These are phyloP conservation scores for Ptilonorhynchus violaceus DNA, from an alignment of 2,113 vertebrate species.

Conservation along the genomic window DNA sequence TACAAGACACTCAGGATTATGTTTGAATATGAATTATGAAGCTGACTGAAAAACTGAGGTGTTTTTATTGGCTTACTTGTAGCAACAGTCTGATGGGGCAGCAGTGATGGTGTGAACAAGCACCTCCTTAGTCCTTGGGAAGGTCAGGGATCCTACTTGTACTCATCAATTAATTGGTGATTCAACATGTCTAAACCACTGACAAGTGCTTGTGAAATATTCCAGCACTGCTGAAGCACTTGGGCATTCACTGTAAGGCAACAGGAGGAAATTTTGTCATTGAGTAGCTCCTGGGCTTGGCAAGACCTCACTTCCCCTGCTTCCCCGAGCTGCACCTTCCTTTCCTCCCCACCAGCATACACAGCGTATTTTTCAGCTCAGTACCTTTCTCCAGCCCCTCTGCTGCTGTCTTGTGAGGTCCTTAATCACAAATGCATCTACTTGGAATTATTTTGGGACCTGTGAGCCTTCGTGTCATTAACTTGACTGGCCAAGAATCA, in stretches of 20 bases:
- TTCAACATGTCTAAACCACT: not conserved
- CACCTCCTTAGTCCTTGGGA: not conserved
- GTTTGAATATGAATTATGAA: not conserved
- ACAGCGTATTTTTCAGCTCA: not conserved
- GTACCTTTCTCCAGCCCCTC: not conserved
- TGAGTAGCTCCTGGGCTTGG: not conserved
- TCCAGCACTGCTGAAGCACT: not conserved
- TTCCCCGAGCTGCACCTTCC: not conserved
- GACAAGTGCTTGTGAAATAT: not conserved
- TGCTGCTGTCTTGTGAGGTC: not conserved
- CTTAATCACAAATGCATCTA: not conserved
- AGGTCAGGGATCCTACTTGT: not conserved
- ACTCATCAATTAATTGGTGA: not conserved
- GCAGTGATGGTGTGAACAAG: not conserved
- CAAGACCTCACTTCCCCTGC: not conserved
- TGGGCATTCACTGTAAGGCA: not conserved
- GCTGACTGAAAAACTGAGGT: not conserved
- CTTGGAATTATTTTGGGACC: not conserved
- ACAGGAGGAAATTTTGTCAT: not conserved
- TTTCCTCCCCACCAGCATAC: not conserved
- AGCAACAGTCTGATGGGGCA: not conserved
- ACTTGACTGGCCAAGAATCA: not conserved
- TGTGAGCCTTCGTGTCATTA: not conserved
- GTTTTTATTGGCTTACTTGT: not conserved
- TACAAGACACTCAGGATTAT: not conserved